A percentile compares a stretch with the other conserved stretches of the same genome.
Evolutionary conservation across 2,797 vertebrate genomes (phyloP).

Genomic region (Danio jaintianensis): DNA sequence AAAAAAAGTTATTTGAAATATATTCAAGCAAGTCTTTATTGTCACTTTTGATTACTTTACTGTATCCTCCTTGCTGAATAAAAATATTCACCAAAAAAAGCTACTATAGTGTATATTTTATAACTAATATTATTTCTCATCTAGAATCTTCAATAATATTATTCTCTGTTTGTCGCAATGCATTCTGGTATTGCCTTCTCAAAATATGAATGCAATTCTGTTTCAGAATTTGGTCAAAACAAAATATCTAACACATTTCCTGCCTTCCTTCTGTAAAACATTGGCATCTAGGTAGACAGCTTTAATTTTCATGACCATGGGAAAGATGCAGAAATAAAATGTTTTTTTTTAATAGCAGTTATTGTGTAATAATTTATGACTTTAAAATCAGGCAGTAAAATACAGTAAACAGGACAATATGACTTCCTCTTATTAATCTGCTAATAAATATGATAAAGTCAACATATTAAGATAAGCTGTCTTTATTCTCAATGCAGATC

Average conservation of each 20-base stretch:
- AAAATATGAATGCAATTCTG: not conserved
- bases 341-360: not conserved
- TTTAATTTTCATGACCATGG: not conserved
- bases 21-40: not conserved
- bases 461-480: slow-evolving; percentile 9
- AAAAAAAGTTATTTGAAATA: not conserved
- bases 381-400: not conserved
- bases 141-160: too few species aligned
- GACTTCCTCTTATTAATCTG: slow-evolving; percentile 18
- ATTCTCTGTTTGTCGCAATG: not conserved
- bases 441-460: slow-evolving; percentile 6
- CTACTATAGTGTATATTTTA: not conserved
- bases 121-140: not conserved
- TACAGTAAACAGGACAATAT: not conserved
- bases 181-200: not conserved
- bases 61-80: not conserved
- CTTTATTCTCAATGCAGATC: not conserved
- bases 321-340: not conserved
- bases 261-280: not conserved
- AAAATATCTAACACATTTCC: not conserved
- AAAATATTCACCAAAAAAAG: not conserved
- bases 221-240: not conserved
- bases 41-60: not conserved
- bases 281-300: not conserved
- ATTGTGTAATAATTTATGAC: not conserved